A percentile compares a stretch with the other conserved stretches of the same genome.
phyloP scores from a whole-genome alignment of 2,797 vertebrate genomes.

The Calcarius lapponicus region DNA sequence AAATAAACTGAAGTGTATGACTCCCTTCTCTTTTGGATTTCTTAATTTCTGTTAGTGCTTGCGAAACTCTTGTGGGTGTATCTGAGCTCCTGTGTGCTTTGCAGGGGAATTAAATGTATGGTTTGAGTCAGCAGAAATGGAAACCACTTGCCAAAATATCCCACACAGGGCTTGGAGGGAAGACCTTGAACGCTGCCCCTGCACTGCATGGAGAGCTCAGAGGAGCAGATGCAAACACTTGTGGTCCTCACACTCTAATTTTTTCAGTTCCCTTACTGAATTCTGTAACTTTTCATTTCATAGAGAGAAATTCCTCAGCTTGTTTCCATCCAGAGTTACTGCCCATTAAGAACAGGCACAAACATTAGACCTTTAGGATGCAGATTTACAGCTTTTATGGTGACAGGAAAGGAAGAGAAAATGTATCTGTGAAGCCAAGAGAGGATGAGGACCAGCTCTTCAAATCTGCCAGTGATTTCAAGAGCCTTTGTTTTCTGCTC shows the following conservation, averaged over 20 bases:
- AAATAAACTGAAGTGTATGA: not conserved
- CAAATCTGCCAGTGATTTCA: not conserved
- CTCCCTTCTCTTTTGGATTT: not conserved
- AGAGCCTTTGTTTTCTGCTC: not conserved
- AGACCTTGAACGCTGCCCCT: not conserved
- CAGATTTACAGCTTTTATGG: not conserved
- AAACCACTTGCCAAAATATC: not conserved
- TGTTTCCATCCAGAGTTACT: not conserved
- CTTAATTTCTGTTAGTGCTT: not conserved
- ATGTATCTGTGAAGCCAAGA: not conserved
- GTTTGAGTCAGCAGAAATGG: not conserved
- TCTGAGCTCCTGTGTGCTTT: not conserved
- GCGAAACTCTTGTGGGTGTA: not conserved
- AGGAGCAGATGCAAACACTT: not conserved
- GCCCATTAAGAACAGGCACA: not conserved
- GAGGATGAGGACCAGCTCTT: not conserved
- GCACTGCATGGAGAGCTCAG: not conserved
- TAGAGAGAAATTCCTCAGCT: not conserved
- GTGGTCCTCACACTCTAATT: not conserved
- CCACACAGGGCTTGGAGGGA: not conserved
- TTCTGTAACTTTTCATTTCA: not conserved
- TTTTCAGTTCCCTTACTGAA: not conserved
- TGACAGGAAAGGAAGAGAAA: not conserved
- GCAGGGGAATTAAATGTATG: not conserved
- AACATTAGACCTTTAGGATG: not conserved